Evolutionary conservation across 2,888 invertebrate species (phyloP).

Genomic region (Ellobium chinense): DNA sequence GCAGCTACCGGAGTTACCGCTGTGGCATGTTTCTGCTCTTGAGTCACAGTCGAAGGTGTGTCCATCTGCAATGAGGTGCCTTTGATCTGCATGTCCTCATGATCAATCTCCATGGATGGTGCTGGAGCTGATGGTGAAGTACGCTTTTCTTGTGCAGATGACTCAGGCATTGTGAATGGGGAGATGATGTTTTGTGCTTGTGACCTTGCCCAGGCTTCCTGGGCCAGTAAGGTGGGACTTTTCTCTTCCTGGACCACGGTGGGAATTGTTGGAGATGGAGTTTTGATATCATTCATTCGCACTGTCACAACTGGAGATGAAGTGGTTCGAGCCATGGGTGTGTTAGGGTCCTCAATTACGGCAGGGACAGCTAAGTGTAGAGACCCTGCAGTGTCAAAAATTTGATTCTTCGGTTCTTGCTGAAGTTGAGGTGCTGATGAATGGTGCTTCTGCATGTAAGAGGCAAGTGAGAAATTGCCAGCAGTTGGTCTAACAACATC

Average conservation of each 20-base stretch:
- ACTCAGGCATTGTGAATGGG: background rate
- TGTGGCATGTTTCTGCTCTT: background rate
- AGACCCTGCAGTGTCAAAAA: background rate
- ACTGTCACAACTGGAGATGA: conserved; percentile 10
- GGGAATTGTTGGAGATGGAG: conserved; percentile 8
- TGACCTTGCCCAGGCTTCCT: conserved; percentile 41
- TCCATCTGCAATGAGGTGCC: background rate
- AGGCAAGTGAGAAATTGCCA: background rate
- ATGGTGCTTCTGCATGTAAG: background rate
- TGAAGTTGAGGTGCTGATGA: background rate
- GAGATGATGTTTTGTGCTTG: background rate
- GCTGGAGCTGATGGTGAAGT: background rate
- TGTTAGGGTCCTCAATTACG: conserved; percentile 44
- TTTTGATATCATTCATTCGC: background rate
- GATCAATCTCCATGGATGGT: background rate
- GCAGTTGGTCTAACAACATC: background rate
- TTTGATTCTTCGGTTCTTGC: background rate
- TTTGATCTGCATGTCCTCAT: background rate
- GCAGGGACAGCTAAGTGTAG: conserved; percentile 11
- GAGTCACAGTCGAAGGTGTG: background rate
- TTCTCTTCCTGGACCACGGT: conserved; percentile 42
- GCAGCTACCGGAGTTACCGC: background rate
- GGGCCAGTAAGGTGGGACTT: conserved; percentile 38
- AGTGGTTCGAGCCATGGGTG: conserved; percentile 36
- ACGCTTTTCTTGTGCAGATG: background rate